Conservation (phyloP, 1,140 invertebrate genomes). For the Eciton burchellii region DNA sequence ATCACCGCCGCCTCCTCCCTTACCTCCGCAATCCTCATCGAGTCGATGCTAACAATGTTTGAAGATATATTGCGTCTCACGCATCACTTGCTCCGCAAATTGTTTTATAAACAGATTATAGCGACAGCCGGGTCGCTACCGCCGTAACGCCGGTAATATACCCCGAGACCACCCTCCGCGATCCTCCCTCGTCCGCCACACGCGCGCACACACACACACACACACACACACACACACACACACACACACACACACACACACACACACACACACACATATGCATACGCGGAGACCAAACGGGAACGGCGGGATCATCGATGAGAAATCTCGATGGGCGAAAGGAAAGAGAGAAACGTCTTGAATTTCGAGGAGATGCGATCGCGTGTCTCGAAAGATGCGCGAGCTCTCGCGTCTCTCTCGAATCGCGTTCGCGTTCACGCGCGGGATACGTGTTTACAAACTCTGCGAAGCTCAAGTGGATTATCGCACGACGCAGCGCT, state of each 20-base stretch:
- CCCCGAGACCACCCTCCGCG: conserved; percentile 61
- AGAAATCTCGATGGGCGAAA: background rate
- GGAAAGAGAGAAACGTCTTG: conserved; percentile 18
- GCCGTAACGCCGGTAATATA: conserved; percentile 75
- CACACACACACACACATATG: background rate
- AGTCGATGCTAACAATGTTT: conserved; percentile 86
- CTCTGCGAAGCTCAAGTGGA: background rate
- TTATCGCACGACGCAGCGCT: conserved; percentile 11
- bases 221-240: too few species aligned
- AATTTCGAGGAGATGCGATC: background rate
- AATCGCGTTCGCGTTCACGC: background rate
- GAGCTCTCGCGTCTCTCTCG: too few species aligned
- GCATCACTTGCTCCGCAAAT: conserved; percentile 86
- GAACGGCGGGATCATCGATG: background rate
- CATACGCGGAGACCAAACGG: conserved; percentile 50
- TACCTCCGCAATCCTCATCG: conserved; percentile 84
- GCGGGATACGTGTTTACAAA: background rate
- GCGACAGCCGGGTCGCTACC: conserved; percentile 81
- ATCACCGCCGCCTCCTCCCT: conserved; percentile 71
- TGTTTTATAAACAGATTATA: conserved; percentile 87
- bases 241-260: background rate
- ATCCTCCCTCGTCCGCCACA: conserved; percentile 45
- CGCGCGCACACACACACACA: background rate
- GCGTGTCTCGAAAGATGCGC: background rate
- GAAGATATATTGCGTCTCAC: conserved; percentile 86